Evolutionary conservation across 1,140 invertebrate species (phyloP), one percentile per base, ranked within the genome.

Genomic region (Drosophila simulans): DNA sequence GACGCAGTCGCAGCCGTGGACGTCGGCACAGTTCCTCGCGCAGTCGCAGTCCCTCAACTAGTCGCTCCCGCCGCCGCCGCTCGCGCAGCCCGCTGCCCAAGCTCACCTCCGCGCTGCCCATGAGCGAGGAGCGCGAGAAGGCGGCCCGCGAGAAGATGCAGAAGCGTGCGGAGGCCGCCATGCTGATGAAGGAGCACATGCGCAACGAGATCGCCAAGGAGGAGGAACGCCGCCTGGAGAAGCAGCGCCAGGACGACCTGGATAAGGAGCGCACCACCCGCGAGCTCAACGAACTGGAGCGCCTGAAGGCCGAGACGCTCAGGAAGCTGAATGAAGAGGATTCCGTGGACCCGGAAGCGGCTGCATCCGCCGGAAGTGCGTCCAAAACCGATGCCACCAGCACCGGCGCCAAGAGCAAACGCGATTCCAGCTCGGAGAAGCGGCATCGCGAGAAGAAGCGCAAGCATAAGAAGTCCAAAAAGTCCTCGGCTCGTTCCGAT

Each of bases 181-280:
- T 94, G 51, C 79, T 94, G 46, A 73, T 94, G 1, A 93, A 93
- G 60, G 94, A 94, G 57, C 93, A 94, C 68, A 94, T 94, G 93
- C 93, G 94, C 77, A 92, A 94, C 65, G 93, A 93, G 64, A 91
- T 93, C 48, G 82, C 91, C 77, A 92, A 92, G 72, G 90, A 90
- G 92, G 79, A 91, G 90, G 79, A 93, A 83, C 74, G 92, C 80
- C 83, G 93, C 70, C 72, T 92, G 64, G 79, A 91, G 90, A 65
- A 93, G 25, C 82, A 91, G 74, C 77, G 88, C 15, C 59, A 92
- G 25, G 91, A 92, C 20, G 91, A 92, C 17, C n/a, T 91, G 11
- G 88, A 92, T 45, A 91, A 91, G 48, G 82, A 91, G 43, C 90
- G 90, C 53, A 91, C 90, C 22, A 83, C 90, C 4, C 75, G 76